These are phyloP conservation scores for Anticlea derivata DNA, from an alignment of 2,888 invertebrate genomes.

Conservation along the genomic window DNA sequence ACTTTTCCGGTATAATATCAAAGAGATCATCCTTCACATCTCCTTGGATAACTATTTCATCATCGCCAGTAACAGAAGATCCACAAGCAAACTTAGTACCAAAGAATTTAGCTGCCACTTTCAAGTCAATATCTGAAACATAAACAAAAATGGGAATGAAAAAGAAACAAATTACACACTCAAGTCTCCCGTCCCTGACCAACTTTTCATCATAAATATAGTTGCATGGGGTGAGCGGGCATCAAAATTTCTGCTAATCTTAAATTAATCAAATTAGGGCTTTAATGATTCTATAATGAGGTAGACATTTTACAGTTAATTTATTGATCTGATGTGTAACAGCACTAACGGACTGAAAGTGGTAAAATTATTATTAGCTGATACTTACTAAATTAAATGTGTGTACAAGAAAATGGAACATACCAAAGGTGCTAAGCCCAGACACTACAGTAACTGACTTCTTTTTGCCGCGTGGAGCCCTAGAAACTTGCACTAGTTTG, in stretches of 20 bases:
- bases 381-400: too few relatives aligned
- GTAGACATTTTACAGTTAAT: too few relatives aligned
- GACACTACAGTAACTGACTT: constrained; percentile 99
- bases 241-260: too few relatives aligned
- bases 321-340: too few relatives aligned
- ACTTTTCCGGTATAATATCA: constrained; percentile 99
- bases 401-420: constrained; percentile 5
- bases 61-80: constrained; percentile 99
- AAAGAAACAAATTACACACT: too few relatives aligned
- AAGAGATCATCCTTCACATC: constrained; percentile 99
- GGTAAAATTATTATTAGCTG: too few relatives aligned
- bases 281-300: too few relatives aligned
- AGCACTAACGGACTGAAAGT: too few relatives aligned
- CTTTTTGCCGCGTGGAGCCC: constrained; percentile 98
- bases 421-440: constrained; percentile 97
- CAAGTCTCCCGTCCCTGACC: too few relatives aligned
- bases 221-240: too few relatives aligned
- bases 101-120: constrained; percentile 98
- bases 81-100: constrained; percentile 99
- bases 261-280: too few relatives aligned
- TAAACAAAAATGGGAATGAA: neutral
- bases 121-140: constrained; percentile 95
- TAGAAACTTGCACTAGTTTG: constrained; percentile 92
- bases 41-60: constrained; percentile 99
- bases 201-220: too few relatives aligned